Base-by-base conservation (phyloP, 2,888 invertebrate species). In the Drosophila macrospina region DNA sequence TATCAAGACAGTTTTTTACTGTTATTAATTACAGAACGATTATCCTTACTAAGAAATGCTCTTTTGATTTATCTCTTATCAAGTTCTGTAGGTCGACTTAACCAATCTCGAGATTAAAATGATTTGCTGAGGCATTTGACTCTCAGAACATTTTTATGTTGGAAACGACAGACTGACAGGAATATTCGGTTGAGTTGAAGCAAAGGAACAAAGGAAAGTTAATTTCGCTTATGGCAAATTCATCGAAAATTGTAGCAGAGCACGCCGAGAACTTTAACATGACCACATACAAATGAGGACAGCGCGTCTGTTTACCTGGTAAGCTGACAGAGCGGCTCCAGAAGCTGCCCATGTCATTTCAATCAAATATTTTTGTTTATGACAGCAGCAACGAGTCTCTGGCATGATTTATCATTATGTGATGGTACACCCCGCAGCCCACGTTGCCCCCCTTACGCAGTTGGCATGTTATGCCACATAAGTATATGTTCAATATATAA, bases 331-430 rank as follows among this genome's bases (percentile, higher is more conserved):
- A 56, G 34, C 50, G 30, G 48, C 28, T 45, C 6, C 54, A 26
- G 39, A 28, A 44, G 66, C 74, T 63, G 63, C 73, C 76, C 68
- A 76, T 51, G 60, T 78, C 79, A 80, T 73, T 82, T 83, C 82
- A 83, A 83, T 86, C 83, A 86, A 83, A 83, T 73, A 78, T 74
- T 67, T 78, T 86, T 83, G 82, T 72, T 83, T 86, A 78, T 86
- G 82, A 83, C 83, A 78, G 66, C 79, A 50, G 45, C 56, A 48
- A 16, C 62, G 60, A 62, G 62, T 42, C 48, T 61, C 39, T n/a
- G 64, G 62, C 52, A 82, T 81, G 86, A 81, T 81, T 81, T 81
- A 81, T 81, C 83, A 85, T 85, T 82, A 85, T 85, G 67, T 65
- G 65, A 74, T 69, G 54, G 51, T 6, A 30, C 45, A 15, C 45